A percentile compares a stretch with the other conserved stretches of the same genome.
Conservation (phyloP, 2,113 vertebrate species). For the Illadopsis cleaveri region DNA sequence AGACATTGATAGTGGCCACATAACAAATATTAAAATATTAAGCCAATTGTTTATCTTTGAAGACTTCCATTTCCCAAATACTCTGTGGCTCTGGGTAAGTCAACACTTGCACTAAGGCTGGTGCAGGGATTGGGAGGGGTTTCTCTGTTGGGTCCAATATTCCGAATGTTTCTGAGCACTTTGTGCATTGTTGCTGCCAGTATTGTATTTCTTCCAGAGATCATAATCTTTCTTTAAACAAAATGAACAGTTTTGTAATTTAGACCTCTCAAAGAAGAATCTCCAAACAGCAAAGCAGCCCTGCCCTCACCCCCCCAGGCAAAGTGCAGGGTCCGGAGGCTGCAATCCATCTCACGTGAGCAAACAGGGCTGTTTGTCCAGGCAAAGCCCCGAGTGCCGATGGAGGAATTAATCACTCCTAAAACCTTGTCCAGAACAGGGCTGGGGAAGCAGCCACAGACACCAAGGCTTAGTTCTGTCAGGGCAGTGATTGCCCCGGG, state of each 20-base stretch:
- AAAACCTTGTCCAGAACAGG: neutral
- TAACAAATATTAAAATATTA: neutral
- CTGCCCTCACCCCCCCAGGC: neutral
- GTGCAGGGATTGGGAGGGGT: neutral
- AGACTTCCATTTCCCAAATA: slow-evolving; percentile 24
- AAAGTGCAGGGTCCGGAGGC: neutral
- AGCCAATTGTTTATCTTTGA: slow-evolving; percentile 23
- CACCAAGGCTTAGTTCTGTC: neutral
- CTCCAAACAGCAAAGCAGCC: neutral
- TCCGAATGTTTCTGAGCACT: fast-evolving
- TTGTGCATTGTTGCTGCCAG: neutral
- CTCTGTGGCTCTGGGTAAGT: slow-evolving; percentile 43
- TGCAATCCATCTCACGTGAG: neutral
- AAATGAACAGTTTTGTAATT: neutral
- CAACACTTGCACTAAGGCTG: neutral
- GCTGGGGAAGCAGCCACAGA: slow-evolving; percentile 3
- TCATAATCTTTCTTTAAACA: slow-evolving; percentile 33
- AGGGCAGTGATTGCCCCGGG: neutral
- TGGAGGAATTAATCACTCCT: neutral
- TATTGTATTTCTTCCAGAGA: slow-evolving; percentile 8
- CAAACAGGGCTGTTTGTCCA: neutral
- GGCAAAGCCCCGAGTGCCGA: neutral
- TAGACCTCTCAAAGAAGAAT: neutral
- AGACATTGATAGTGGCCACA: neutral
- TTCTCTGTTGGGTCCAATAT: neutral